A percentile compares a stretch with the other conserved stretches of the same genome.
These are phyloP conservation scores for Phaethornis superciliosus DNA, from an alignment of 2,113 vertebrate species.

Conservation along the genomic window DNA sequence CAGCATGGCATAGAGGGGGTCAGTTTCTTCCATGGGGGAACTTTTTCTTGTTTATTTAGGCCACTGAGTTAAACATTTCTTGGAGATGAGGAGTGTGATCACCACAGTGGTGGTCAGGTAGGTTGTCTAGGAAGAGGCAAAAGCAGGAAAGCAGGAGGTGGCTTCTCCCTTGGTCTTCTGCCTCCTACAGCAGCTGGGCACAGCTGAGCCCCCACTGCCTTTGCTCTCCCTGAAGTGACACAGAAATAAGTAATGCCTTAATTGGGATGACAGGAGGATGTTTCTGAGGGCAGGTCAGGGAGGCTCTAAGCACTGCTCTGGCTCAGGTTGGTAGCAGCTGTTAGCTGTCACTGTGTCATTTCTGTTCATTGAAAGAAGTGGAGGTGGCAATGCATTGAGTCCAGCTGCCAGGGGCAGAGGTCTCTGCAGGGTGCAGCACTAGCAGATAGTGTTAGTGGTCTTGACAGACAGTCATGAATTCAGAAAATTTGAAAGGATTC, in stretches of 20 bases:
- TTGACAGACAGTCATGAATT: rapidly evolving
- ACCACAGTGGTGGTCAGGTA: neutral
- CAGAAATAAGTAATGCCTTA: neutral
- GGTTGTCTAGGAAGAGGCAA: neutral
- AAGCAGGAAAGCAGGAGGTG: neutral
- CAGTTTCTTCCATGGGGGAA: neutral
- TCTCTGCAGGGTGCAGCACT: neutral
- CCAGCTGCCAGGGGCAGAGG: neutral
- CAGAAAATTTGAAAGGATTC: neutral
- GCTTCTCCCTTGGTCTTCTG: neutral
- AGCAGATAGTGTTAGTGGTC: neutral
- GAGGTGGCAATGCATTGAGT: neutral
- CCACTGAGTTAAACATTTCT: neutral
- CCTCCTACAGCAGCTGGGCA: neutral
- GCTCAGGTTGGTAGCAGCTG: neutral
- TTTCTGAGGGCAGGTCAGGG: neutral
- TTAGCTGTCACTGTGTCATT: neutral
- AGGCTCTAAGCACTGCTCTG: neutral
- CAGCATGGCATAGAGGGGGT: neutral
- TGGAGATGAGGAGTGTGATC: neutral
- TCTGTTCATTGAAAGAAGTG: neutral
- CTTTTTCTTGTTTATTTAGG: neutral
- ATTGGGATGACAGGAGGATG: neutral
- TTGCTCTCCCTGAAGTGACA: neutral
- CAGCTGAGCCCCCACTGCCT: neutral